Conservation (phyloP, 2,113 vertebrate genomes). For the Todiramphus saurophagus region DNA sequence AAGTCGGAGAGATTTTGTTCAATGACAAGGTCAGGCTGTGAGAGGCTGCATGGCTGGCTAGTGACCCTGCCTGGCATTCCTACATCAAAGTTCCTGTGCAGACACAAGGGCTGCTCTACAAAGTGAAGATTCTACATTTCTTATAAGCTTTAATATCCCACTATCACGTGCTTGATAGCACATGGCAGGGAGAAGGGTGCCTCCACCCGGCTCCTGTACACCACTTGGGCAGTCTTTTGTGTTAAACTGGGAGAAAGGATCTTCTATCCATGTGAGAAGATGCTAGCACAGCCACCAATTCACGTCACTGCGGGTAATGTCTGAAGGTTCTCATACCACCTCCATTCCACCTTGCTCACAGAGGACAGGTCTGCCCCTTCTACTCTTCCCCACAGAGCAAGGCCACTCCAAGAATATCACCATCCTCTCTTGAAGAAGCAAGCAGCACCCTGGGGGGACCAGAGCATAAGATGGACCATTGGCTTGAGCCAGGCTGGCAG, state of each 20-base stretch:
- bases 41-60: neutral
- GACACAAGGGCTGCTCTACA: neutral
- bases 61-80: neutral
- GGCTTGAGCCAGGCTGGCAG: neutral
- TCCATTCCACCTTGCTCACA: neutral
- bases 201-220: neutral
- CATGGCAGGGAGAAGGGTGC: neutral
- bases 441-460: neutral
- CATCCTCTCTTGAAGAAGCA: neutral
- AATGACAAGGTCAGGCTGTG: neutral
- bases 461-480: neutral
- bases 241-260: neutral
- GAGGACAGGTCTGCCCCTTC: neutral
- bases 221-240: neutral
- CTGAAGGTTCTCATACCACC: neutral
- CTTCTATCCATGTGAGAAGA: neutral
- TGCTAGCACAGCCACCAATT: neutral
- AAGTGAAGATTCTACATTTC: neutral
- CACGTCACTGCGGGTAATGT: neutral
- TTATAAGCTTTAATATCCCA: neutral
- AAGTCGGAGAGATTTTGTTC: neutral
- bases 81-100: neutral
- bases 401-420: neutral
- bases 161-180: too few relatives aligned
- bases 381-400: neutral